Evolutionary conservation across 2,888 invertebrate genomes (phyloP).

Genomic region (Drosophila gaucha): DNA sequence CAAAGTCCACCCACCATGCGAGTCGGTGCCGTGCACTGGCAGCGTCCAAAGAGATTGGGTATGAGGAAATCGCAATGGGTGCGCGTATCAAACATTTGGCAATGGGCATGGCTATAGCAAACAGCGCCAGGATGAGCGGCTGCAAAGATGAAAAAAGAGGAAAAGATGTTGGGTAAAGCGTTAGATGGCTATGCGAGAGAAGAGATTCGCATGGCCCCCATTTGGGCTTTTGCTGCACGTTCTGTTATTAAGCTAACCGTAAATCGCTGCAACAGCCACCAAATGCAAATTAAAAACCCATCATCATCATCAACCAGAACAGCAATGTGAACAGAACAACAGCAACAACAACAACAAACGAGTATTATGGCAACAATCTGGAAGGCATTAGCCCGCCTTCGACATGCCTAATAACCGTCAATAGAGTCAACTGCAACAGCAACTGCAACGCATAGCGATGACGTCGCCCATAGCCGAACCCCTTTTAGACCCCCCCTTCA

Average conservation of each 20-base stretch:
- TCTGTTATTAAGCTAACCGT: slow-evolving; percentile 74
- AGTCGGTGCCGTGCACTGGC: slow-evolving; percentile 90
- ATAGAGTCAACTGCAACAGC: slow-evolving; percentile 61
- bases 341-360: slow-evolving; percentile 20
- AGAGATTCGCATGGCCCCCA: slow-evolving; percentile 41
- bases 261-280: slow-evolving; percentile 67
- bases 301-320: slow-evolving; percentile 73
- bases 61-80: slow-evolving; percentile 96
- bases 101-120: slow-evolving; percentile 95
- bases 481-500: neutral
- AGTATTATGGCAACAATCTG: slow-evolving; percentile 53
- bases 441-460: slow-evolving; percentile 49
- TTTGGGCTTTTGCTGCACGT: slow-evolving; percentile 23
- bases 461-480: slow-evolving; percentile 47
- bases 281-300: slow-evolving; percentile 78
- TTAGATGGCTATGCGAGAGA: neutral
- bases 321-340: slow-evolving; percentile 37
- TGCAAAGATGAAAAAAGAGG: slow-evolving; percentile 81
- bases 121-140: slow-evolving; percentile 94
- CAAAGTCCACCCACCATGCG: slow-evolving; percentile 89
- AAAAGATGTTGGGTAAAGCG: neutral
- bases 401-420: slow-evolving; percentile 79
- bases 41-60: slow-evolving; percentile 94
- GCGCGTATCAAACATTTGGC: slow-evolving; percentile 92
- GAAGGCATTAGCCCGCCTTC: slow-evolving; percentile 75